Evolutionary conservation across 2,888 invertebrate genomes (phyloP), one percentile per base, ranked within the genome.

Genomic region (Torymus tubicola): DNA sequence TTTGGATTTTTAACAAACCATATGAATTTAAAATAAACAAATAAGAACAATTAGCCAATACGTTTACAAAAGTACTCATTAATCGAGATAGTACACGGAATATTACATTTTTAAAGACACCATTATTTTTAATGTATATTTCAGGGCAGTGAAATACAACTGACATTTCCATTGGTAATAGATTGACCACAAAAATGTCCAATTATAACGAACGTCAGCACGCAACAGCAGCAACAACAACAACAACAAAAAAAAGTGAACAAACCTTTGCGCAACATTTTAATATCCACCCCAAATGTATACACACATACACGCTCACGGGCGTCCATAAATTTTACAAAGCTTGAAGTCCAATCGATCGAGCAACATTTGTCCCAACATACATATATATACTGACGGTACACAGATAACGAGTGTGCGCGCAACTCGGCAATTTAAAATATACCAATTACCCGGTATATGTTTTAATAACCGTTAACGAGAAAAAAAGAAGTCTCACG

Each of bases 371-470:
- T 75, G 70, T 71, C 71, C 18, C 70, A 57, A 42, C 13, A 42
- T 21, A 16, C 16, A 21, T 57, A 31, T 11, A 42, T 18, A 16
- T 12, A 21, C 2, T 16, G 50, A 1, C 8, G 14, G 14, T 52
- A 14, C 21, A 2, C 31, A 11, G n/a, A 57, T 57, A 74, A 74
- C 64, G 64, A 68, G 68, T 61, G 21, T 61, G 16, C 24, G 16
- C 24, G 18, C 52, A 73, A 64, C 60, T 57, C 50, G 60, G 74
- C 60, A 74, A 78, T 79, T 81, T 79, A 73, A 76, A 76, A 79
- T 79, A 73, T 76, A 76, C 81, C 81, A 81, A 81, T 81, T 81
- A 81, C 79, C 68, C 79, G 79, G 75, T 55, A 64, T 78, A 76
- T 76, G 76, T 79, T 79, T 81, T 81, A 81, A 81, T 81, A 79